These are phyloP conservation scores for Lonchura striata DNA, from an alignment of 2,113 vertebrate species.

Conservation along the genomic window DNA sequence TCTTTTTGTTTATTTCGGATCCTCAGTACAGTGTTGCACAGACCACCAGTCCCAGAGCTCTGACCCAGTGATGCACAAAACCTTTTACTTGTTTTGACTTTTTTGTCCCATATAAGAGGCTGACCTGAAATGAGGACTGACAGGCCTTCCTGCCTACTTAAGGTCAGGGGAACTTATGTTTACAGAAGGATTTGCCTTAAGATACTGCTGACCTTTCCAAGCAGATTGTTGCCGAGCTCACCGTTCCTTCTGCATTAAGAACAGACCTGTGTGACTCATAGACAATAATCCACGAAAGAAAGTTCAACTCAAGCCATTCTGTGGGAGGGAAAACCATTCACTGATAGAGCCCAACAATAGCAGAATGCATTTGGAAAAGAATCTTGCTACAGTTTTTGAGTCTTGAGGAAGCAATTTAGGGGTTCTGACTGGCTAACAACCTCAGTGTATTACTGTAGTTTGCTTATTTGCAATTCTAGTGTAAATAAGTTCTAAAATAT, in stretches of 20 bases:
- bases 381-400: neutral
- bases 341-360: neutral
- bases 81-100: neutral
- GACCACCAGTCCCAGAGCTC: neutral
- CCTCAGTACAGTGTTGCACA: neutral
- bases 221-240: slow-evolving; percentile 12
- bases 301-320: neutral
- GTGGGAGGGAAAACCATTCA: neutral
- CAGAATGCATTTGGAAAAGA: neutral
- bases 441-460: neutral
- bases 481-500: neutral
- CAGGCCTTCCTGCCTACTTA: slow-evolving; percentile 43
- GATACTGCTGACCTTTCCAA: slow-evolving; percentile 76
- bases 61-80: neutral
- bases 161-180: slow-evolving; percentile 54
- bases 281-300: neutral
- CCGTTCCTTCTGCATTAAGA: neutral
- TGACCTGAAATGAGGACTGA: slow-evolving; percentile 69
- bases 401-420: neutral
- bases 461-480: neutral
- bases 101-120: slow-evolving; percentile 3
- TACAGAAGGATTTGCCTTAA: slow-evolving; percentile 69
- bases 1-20: neutral
- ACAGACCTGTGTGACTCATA: slow-evolving; percentile 23
- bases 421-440: neutral